Percentiles rank a stretch among this genome's conserved stretches.
Conservation (phyloP, 2,113 vertebrate genomes). For the Catharus bicknelli region DNA sequence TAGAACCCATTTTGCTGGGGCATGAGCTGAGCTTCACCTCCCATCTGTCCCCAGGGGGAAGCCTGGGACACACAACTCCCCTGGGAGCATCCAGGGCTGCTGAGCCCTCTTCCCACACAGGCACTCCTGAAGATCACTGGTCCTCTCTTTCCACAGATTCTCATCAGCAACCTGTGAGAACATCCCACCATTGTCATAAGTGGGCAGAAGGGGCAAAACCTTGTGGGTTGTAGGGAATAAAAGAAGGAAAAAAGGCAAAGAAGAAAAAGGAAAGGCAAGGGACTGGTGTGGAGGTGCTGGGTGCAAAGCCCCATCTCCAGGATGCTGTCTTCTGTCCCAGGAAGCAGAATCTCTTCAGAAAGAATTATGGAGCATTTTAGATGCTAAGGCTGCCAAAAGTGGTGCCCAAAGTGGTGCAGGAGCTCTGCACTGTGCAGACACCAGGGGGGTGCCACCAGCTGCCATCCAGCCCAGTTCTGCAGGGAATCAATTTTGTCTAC, state of each 20-base stretch:
- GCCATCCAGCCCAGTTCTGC: neutral
- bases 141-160: neutral
- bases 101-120: neutral
- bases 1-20: neutral
- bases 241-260: neutral
- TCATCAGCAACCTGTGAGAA: neutral
- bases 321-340: neutral
- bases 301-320: neutral
- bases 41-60: neutral
- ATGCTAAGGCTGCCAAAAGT: neutral
- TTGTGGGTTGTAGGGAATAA: neutral
- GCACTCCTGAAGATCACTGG: rapidly evolving
- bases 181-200: neutral
- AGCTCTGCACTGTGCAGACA: neutral
- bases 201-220: neutral
- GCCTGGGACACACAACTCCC: rapidly evolving
- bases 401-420: rapidly evolving
- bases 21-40: neutral
- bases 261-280: neutral
- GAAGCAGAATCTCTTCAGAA: neutral
- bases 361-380: neutral
- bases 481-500: neutral
- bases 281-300: neutral
- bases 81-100: neutral
- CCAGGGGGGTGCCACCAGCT: too few species aligned